Conservation (phyloP, 2,113 vertebrate species). For the Marcusenius ussheri region DNA sequence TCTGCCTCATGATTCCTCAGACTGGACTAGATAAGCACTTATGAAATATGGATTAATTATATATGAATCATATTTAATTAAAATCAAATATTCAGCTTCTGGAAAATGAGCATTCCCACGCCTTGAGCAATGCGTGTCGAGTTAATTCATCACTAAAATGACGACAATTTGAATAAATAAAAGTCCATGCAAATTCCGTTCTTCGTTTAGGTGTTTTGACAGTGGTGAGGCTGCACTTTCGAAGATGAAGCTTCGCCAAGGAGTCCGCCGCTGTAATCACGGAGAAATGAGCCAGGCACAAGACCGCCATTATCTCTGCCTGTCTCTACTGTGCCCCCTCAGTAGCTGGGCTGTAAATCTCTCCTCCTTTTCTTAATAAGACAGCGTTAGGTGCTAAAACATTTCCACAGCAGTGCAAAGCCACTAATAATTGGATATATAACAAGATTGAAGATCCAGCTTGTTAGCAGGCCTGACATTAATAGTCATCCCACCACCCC, state of each 20-base stretch:
- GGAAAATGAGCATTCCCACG: neutral
- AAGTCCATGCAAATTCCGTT: neutral
- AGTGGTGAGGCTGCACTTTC: neutral
- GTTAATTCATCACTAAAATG: neutral
- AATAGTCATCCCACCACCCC: neutral
- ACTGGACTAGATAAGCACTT: neutral
- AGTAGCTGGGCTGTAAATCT: neutral
- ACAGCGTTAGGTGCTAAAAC: neutral
- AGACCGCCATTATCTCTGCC: neutral
- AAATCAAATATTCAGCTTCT: neutral
- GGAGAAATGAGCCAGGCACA: neutral
- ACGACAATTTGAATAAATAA: neutral
- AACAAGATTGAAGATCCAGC: neutral
- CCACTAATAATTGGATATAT: constrained; percentile 3
- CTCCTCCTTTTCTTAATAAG: neutral
- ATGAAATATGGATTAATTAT: neutral
- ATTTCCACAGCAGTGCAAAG: neutral
- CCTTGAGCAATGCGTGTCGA: neutral
- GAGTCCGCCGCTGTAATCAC: neutral
- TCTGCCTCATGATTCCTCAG: neutral
- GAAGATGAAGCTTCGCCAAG: neutral
- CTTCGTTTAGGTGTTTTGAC: neutral
- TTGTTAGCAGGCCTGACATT: neutral
- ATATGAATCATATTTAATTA: neutral
- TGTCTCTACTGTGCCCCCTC: neutral